Base-by-base conservation (phyloP, 2,113 vertebrate genomes). In the Pipra filicauda region DNA sequence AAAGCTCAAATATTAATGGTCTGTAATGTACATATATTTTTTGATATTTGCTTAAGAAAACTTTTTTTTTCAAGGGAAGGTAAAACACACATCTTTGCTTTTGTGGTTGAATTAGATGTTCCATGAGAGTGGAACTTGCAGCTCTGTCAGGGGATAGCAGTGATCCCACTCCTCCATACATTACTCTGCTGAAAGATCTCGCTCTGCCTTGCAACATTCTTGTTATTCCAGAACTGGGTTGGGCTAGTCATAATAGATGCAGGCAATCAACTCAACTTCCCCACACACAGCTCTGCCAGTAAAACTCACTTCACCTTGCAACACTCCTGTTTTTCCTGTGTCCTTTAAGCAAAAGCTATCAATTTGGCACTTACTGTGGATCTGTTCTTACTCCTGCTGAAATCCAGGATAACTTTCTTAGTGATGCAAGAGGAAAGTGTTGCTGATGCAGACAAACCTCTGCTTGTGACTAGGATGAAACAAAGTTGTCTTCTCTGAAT, bases 201-300 rank as follows among this genome's bases (percentile, higher is more conserved):
- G 19, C 87, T 97, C 92, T 95, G 94, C 75, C 91, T 94, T 94
- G 92, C 96, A 96, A 93, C 96, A 97, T 96, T 95, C 95, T 90
- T 94, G 95, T 96, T 95, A 96, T 96, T 93, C 94, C 96, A 96
- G 93, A 96, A 91, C 95, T 96, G 95, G 97, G 96, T 95, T 97
- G 96, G 96, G 95, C 95, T 67, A 95, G 74, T 91, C 89, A 77
- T 91, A 96, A 96, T 91, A 92, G 88, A 97, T 96, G 94, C 93
- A 96, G 72, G 91, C 94, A 94, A 69, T 93, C 92, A 93, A 75
- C 82, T 91, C 73, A 52, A 73, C 93, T 95, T 95, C 95, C 89
- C 75, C 94, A 75, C 91, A 94, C 66, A 88, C n/a, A 81, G 78
- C 75, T 83, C 89, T 81, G 80, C 93, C 95, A 95, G 85, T 88